Percentiles rank a stretch among this genome's conserved stretches.
phyloP scores from a whole-genome alignment of 2,113 vertebrate species.

The Ceyx melanurus region DNA sequence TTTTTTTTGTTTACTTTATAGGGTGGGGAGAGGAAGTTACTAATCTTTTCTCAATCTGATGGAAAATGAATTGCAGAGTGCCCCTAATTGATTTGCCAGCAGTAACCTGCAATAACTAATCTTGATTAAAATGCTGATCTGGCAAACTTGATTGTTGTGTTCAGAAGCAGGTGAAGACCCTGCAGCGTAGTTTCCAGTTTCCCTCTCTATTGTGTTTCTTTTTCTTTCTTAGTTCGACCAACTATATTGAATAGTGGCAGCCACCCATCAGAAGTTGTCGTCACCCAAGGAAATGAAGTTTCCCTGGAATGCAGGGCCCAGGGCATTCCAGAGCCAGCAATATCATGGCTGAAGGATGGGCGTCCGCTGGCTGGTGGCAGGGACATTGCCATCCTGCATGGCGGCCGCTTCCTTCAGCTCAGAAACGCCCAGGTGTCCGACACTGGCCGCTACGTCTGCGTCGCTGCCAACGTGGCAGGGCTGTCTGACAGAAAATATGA shows the following conservation, averaged over 20 bases:
- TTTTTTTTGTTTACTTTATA: too few species aligned
- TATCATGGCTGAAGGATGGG: conserved; percentile 93
- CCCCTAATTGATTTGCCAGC: neutral
- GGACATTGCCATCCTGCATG: conserved; percentile 71
- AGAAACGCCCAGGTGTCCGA: conserved; percentile 80
- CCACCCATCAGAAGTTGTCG: conserved; percentile 66
- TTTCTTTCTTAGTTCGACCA: conserved; percentile 80
- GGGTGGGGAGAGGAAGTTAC: neutral
- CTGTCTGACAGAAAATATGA: conserved; percentile 89
- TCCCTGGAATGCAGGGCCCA: conserved; percentile 84
- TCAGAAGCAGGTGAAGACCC: neutral
- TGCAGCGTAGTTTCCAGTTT: neutral
- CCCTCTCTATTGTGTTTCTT: neutral
- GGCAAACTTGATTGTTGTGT: neutral
- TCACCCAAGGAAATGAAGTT: conserved; percentile 79
- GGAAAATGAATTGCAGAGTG: neutral
- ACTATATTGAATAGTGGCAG: conserved; percentile 75
- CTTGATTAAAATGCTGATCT: neutral
- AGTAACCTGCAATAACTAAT: neutral
- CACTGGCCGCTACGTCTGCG: conserved; percentile 89
- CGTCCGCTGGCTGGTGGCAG: conserved; percentile 67
- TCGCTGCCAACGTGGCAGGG: conserved; percentile 89
- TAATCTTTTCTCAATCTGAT: neutral
- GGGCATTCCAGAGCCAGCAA: conserved; percentile 82
- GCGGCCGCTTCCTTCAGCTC: conserved; percentile 82